Conservation (phyloP, 2,797 vertebrate species). For the Enteromius radiatus region DNA sequence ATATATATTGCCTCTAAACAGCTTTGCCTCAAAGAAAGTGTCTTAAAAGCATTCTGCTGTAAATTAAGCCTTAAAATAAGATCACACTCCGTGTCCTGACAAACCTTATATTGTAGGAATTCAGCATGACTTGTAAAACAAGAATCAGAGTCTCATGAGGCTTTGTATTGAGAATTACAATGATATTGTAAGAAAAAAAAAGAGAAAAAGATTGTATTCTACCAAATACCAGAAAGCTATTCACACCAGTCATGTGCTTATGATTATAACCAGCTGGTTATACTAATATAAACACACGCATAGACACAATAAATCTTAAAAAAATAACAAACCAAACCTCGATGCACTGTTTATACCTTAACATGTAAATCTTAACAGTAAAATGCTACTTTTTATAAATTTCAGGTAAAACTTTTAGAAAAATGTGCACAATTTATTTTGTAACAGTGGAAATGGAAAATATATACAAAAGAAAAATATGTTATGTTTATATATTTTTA, state of each 20-base stretch:
- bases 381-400: not conserved
- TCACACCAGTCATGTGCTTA: not conserved
- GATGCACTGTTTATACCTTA: no score
- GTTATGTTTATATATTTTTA: no score
- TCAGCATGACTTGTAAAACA: not conserved
- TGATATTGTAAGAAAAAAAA: not conserved
- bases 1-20: slow-evolving; percentile 44
- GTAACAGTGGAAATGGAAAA: not conserved
- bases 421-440: not conserved
- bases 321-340: no score
- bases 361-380: not conserved
- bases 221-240: not conserved
- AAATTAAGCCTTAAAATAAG: slow-evolving; percentile 40
- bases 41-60: slow-evolving; percentile 37
- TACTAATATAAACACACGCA: not conserved
- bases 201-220: not conserved
- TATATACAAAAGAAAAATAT: no score
- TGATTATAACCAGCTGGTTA: not conserved
- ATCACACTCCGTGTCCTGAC: slow-evolving; percentile 19
- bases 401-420: not conserved
- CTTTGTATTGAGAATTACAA: not conserved
- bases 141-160: not conserved
- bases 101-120: slow-evolving; percentile 9
- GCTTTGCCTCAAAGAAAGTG: slow-evolving; percentile 43
- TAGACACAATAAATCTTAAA: not conserved